Base-by-base conservation (phyloP, 2,113 vertebrate species). In the Hepsetus odoe region DNA sequence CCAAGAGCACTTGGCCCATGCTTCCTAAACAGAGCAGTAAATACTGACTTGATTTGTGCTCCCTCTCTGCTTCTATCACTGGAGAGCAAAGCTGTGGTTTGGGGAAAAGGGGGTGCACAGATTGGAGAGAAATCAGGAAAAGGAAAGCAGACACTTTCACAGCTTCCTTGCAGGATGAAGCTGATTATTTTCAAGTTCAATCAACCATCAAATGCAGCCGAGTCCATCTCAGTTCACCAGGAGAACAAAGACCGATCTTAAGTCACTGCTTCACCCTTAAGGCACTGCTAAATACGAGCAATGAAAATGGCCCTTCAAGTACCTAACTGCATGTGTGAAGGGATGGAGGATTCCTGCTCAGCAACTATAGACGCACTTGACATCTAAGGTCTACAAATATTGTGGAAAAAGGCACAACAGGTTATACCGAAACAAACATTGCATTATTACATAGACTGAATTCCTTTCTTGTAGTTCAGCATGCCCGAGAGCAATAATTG, bases 121-220 rank as follows among this genome's bases (percentile, higher is more conserved):
- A 77, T 75, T 30, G 53, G 58, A 46, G 58, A 70, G 68, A 84
- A 76, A 74, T 81, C 53, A 72, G 74, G 58, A 74, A 75, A 84
- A 76, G 81, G 71, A 81, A 79, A 82, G 65, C 74, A 77, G 82
- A 88, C 82, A 87, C 81, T 84, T 85, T 88, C 85, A 87, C 84
- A 61, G 86, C 88, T 88, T 90, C 81, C 83, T 84, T 68, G 65
- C 81, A 84, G 86, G 88, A 86, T 82, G 74, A 71, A 77, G 81
- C 78, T 80, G 73, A 90, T 89, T 88, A 89, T 90, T 91, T 91
- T 89, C 13, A 71, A 66, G 85, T 89, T 89, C 88, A 91, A 88
- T 90, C 91, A 91, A 92, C 90, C 90, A 92, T 94, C 92, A 93
- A 90, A 89, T 85, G 70, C 79, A 80, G 80, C 74, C 64, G 66